Conservation (phyloP, 2,888 invertebrate species). For the Celastrina argiolus region DNA sequence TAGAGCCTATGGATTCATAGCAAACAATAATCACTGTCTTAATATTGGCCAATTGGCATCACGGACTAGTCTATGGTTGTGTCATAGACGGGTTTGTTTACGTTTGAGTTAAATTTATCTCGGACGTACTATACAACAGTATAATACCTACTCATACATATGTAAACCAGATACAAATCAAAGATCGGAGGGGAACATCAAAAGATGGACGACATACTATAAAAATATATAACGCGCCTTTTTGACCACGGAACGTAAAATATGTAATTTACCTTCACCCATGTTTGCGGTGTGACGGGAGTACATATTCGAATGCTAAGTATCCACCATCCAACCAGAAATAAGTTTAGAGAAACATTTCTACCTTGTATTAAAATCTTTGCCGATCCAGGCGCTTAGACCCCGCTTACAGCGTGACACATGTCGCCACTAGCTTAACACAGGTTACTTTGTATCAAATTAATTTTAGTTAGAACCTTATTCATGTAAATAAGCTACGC, state of each 20-base stretch:
- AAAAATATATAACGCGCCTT: not conserved
- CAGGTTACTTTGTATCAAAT: not conserved
- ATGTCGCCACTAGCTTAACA: not conserved
- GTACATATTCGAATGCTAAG: not conserved
- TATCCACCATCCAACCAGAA: not conserved
- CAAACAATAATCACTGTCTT: no score
- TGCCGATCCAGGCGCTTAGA: not conserved
- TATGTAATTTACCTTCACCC: not conserved
- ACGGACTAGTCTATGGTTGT: no score
- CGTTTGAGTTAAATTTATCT: no score
- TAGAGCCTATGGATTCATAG: no score
- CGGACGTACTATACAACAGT: no score
- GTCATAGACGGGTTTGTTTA: no score
- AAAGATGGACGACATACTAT: not conserved
- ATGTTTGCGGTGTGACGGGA: not conserved
- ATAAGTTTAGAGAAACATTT: not conserved
- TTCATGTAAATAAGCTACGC: not conserved
- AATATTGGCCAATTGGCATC: no score
- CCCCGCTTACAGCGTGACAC: not conserved
- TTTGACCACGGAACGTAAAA: not conserved
- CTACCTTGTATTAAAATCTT: slow-evolving; percentile 5
- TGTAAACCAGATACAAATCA: no score
- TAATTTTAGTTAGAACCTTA: not conserved
- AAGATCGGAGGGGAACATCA: no score
- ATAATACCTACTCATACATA: no score